phyloP scores from a whole-genome alignment of 2,888 invertebrate species.

The Leptothorax acervorum region DNA sequence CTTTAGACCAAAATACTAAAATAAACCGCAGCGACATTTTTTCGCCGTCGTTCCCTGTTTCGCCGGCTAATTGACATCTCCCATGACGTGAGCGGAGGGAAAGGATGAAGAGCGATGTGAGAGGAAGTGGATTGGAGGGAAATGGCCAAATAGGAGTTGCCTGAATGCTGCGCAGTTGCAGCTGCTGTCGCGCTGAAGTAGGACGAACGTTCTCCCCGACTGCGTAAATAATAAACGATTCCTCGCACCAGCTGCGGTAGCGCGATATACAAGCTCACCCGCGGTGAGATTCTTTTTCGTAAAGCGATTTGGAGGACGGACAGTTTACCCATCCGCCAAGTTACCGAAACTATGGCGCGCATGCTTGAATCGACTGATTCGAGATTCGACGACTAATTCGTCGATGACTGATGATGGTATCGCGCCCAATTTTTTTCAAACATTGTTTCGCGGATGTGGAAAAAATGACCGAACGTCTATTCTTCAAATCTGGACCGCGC shows the following conservation, averaged over 20 bases:
- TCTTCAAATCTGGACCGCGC: not conserved
- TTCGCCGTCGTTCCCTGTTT: not conserved
- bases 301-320: conserved; percentile 16
- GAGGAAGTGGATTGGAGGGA: conserved; percentile 20
- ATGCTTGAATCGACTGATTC: not conserved
- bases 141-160: conserved; percentile 62
- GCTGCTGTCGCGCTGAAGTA: conserved; percentile 43
- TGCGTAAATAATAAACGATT: conserved; percentile 64
- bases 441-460: not conserved
- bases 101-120: conserved; percentile 26
- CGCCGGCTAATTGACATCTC: conserved; percentile 40
- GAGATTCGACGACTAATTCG: not conserved
- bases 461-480: not conserved
- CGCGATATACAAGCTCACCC: conserved; percentile 43
- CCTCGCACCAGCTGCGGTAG: conserved; percentile 40
- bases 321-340: not conserved
- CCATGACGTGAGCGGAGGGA: conserved; percentile 1
- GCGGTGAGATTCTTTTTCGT: conserved; percentile 34
- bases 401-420: not conserved
- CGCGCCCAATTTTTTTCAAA: not conserved
- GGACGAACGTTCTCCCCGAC: conserved; percentile 48
- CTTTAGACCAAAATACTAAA: not conserved
- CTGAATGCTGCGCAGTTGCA: conserved; percentile 48
- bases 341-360: conserved; percentile 9
- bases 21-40: conserved; percentile 19